Percentiles rank a stretch among this genome's conserved stretches.
Conservation (phyloP, 1,140 invertebrate genomes). For the Drosophila sp. region DNA sequence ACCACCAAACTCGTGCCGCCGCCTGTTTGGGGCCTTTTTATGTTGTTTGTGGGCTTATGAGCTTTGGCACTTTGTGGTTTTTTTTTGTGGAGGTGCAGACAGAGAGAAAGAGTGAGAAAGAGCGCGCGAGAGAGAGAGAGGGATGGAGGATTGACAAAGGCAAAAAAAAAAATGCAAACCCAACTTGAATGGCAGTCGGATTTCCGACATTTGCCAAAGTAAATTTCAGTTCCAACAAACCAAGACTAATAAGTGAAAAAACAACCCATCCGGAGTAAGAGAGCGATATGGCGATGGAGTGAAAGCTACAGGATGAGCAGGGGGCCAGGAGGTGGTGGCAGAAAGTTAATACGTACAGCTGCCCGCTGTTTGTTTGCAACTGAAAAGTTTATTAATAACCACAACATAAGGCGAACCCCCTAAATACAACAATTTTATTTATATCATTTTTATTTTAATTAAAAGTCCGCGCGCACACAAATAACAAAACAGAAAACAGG, state of each 20-base stretch:
- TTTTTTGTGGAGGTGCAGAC: neutral
- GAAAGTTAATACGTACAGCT: slow-evolving; percentile 73
- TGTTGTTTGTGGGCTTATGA: slow-evolving; percentile 62
- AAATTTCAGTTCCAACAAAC: slow-evolving; percentile 54
- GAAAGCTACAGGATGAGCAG: too few species aligned
- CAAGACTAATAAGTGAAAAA: slow-evolving; percentile 59
- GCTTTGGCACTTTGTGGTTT: slow-evolving; percentile 61
- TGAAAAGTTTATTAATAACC: slow-evolving; percentile 80
- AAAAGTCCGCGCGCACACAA: slow-evolving; percentile 43
- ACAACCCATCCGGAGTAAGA: slow-evolving; percentile 18
- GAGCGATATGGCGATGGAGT: neutral
- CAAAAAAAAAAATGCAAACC: slow-evolving; percentile 4
- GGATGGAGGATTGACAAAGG: slow-evolving; percentile 1
- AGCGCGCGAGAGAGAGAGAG: neutral
- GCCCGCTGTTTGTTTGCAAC: slow-evolving; percentile 68
- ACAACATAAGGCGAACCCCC: slow-evolving; percentile 41
- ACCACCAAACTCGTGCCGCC: neutral
- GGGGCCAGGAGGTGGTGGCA: slow-evolving; percentile 4
- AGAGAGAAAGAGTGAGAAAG: neutral
- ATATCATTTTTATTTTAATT: slow-evolving; percentile 70
- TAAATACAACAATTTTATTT: slow-evolving; percentile 50
- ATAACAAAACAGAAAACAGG: neutral
- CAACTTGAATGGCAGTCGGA: slow-evolving; percentile 49
- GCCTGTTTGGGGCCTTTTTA: slow-evolving; percentile 41
- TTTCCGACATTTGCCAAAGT: slow-evolving; percentile 65